Conservation (phyloP, 2,888 invertebrate species). For the Ormyrus pomaceus region DNA sequence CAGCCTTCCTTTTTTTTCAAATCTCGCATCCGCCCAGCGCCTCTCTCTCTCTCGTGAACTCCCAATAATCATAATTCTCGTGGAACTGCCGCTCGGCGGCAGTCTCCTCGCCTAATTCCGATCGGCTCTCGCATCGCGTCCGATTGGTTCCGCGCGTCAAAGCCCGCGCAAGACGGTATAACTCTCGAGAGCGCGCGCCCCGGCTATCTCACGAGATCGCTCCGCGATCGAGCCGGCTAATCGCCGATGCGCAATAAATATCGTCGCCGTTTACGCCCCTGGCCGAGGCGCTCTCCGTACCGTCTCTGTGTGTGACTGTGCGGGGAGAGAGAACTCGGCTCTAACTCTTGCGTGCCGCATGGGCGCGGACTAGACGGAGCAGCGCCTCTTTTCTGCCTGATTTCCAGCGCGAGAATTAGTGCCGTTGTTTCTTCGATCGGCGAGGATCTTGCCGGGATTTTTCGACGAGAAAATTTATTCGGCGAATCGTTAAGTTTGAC, state of each 20-base stretch:
- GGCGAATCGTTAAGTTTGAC: background rate
- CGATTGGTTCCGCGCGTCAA: constrained; percentile 46
- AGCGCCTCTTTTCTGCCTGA: background rate
- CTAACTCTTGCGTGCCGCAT: background rate
- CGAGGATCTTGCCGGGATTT: too few species aligned
- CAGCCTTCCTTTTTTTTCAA: too few species aligned
- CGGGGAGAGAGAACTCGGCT: background rate
- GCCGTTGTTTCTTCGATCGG: background rate
- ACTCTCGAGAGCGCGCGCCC: constrained; percentile 3
- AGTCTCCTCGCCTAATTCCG: background rate
- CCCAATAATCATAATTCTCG: too few species aligned
- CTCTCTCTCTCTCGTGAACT: too few species aligned
- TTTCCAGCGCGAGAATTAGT: background rate
- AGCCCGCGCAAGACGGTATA: constrained; percentile 50
- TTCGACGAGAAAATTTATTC: too few species aligned
- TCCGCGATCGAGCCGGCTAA: constrained; percentile 46
- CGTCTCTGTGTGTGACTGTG: background rate
- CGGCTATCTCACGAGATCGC: constrained; percentile 54
- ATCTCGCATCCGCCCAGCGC: too few species aligned
- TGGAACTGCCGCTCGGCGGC: background rate
- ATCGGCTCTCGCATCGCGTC: constrained; percentile 26
- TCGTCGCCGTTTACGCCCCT: constrained; percentile 49
- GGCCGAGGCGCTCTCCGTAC: constrained; percentile 14
- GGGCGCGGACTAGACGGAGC: background rate
- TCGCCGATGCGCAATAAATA: constrained; percentile 58